Conservation (phyloP, 2,113 vertebrate species). For the Hyla sarda region DNA sequence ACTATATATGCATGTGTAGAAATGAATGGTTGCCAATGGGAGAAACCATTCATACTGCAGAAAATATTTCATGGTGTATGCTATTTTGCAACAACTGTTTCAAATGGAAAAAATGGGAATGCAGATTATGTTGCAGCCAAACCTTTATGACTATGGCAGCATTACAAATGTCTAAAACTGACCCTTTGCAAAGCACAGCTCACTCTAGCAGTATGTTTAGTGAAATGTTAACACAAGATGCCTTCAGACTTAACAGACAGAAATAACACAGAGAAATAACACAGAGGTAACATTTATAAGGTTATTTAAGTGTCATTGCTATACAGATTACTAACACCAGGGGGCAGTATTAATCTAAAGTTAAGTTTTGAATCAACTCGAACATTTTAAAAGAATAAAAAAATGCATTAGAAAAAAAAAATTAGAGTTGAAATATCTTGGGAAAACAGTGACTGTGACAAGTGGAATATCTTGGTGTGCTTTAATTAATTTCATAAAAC, state of each 20-base stretch:
- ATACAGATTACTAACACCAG: constrained; percentile 5
- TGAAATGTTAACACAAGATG: neutral
- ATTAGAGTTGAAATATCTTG: constrained; percentile 44
- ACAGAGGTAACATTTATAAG: neutral
- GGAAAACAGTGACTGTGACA: constrained; percentile 35
- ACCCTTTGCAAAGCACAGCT: too few species aligned
- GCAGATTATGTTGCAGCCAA: too few species aligned
- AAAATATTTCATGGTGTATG: too few species aligned
- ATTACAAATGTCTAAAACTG: too few species aligned
- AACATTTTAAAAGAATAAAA: neutral
- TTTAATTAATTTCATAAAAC: constrained; percentile 41
- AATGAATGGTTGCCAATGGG: too few species aligned
- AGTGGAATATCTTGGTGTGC: constrained; percentile 40
- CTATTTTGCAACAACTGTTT: too few species aligned
- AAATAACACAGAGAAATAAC: neutral
- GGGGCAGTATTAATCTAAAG: constrained; percentile 53
- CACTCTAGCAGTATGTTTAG: neutral
- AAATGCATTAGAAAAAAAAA: constrained; percentile 1
- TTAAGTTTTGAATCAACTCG: neutral
- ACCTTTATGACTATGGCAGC: too few species aligned
- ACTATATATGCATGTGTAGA: too few species aligned
- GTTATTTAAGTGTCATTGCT: neutral
- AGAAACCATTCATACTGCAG: too few species aligned
- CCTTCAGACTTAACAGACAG: neutral
- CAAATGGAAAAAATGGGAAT: too few species aligned